Evolutionary conservation across 2,797 vertebrate species (phyloP).

Genomic region (Myotis findleyi): DNA sequence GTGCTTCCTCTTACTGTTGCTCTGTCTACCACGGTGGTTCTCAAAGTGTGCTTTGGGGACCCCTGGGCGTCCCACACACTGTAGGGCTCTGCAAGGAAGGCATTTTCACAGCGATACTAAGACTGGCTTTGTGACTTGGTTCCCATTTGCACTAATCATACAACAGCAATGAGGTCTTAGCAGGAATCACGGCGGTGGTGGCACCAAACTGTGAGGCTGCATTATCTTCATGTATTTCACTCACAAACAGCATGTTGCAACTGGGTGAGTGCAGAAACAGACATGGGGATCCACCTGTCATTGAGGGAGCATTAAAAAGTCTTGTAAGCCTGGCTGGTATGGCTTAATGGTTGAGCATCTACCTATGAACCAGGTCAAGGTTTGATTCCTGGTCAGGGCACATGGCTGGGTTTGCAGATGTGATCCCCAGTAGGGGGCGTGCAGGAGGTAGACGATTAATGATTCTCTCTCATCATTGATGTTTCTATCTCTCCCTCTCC

Average conservation of each 20-base stretch:
- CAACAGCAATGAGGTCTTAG: not conserved
- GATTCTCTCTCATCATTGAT: no score
- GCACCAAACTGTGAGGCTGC: not conserved
- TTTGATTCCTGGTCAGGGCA: no score
- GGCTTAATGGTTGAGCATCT: no score
- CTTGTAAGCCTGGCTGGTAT: not conserved
- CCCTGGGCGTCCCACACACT: not conserved
- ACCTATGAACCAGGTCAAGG: no score
- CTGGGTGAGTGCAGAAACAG: not conserved
- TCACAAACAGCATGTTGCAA: not conserved
- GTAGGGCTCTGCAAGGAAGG: not conserved
- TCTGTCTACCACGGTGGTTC: not conserved
- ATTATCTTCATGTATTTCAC: rapidly evolving
- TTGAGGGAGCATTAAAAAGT: not conserved
- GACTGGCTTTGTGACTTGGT: not conserved
- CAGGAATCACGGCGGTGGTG: rapidly evolving
- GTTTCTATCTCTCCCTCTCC: no score
- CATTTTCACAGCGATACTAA: not conserved
- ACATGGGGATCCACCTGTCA: rapidly evolving
- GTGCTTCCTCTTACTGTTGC: not conserved
- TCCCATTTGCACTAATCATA: not conserved
- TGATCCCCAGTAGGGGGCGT: no score
- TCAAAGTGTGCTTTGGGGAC: not conserved
- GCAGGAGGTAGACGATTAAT: no score
- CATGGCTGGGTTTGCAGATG: no score